Evolutionary conservation across 1,140 invertebrate genomes (phyloP).

Genomic region (Zaprionus kolodkinae): DNA sequence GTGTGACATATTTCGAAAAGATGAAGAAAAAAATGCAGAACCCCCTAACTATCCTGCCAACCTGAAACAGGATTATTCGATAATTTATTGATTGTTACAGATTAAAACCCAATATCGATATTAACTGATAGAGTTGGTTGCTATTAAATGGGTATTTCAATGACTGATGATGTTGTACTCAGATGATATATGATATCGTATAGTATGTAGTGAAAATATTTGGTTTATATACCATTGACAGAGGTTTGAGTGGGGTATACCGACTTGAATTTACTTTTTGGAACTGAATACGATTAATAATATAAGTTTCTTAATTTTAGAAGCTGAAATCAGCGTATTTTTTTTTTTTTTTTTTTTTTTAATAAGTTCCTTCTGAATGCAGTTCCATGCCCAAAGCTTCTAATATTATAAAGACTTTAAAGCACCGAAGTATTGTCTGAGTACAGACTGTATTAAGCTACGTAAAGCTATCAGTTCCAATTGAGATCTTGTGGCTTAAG

Average conservation of each 20-base stretch:
- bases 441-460: not conserved
- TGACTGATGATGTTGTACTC: not conserved
- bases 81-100: not conserved
- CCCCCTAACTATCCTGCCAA: too few relatives aligned
- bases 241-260: not conserved
- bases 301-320: not conserved
- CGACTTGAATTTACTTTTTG: not conserved
- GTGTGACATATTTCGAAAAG: not conserved
- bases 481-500: not conserved
- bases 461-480: not conserved
- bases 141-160: too few relatives aligned
- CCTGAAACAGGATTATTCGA: too few relatives aligned
- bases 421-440: not conserved
- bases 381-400: too few relatives aligned
- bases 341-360: too few relatives aligned
- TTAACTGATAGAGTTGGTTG: not conserved
- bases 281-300: too few relatives aligned
- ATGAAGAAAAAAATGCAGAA: not conserved
- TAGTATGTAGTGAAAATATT: not conserved
- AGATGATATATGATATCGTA: not conserved
- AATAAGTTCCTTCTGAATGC: too few relatives aligned
- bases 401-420: not conserved
- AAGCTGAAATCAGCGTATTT: too few relatives aligned
- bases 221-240: not conserved
- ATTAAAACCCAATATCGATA: not conserved